A percentile compares a stretch with the other conserved stretches of the same genome.
Evolutionary conservation across 2,113 vertebrate genomes (phyloP).

Genomic region (Cinclus mexicanus): DNA sequence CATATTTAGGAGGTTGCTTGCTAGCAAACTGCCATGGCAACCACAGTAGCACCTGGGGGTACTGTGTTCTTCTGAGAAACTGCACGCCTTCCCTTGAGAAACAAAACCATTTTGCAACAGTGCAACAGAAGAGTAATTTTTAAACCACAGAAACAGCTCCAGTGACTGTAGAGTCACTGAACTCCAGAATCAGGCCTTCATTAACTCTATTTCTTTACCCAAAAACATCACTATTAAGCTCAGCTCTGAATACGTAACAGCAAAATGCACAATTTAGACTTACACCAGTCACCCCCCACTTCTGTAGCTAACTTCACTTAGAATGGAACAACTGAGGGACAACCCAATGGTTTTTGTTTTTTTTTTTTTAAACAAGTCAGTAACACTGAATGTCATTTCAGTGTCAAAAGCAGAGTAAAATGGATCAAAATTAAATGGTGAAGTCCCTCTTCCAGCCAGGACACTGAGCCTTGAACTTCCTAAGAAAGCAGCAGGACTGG

Average conservation of each 20-base stretch:
- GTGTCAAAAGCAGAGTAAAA: background rate
- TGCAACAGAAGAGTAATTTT: background rate
- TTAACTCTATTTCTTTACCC: background rate
- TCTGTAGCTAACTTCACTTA: rapidly evolving
- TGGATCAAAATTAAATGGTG: background rate
- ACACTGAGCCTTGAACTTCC: background rate
- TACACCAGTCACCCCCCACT: background rate
- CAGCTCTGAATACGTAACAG: background rate
- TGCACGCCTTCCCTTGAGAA: background rate
- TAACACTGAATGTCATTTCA: rapidly evolving
- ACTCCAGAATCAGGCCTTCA: background rate
- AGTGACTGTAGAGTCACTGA: background rate
- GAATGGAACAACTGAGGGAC: background rate
- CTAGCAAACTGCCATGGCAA: slow-evolving; percentile 52
- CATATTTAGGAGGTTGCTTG: background rate
- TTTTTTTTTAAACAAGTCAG: background rate
- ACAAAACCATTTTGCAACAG: background rate
- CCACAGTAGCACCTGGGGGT: background rate
- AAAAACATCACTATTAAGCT: background rate
- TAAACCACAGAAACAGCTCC: background rate
- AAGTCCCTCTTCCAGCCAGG: background rate
- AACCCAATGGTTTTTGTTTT: background rate
- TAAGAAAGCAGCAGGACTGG: background rate
- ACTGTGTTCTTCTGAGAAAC: background rate
- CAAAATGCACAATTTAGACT: rapidly evolving